Percentiles rank a stretch among this genome's conserved stretches.
phyloP scores from a whole-genome alignment of 2,113 vertebrate genomes.

The Pygoscelis antarcticus region DNA sequence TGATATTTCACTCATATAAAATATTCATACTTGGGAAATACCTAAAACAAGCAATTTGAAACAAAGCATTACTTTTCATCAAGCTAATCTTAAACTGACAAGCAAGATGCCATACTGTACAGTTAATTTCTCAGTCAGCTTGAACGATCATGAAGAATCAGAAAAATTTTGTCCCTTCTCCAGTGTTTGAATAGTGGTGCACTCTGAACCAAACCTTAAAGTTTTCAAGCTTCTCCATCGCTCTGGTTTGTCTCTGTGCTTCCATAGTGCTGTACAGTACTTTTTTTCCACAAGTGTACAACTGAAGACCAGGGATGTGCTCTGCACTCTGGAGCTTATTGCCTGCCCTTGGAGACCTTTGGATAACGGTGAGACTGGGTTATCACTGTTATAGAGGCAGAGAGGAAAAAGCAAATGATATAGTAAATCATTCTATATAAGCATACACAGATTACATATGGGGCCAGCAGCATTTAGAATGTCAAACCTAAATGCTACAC shows the following conservation, averaged over 20 bases:
- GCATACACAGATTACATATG: fast-evolving
- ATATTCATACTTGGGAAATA: background rate
- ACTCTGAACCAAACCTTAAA: background rate
- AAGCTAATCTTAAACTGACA: background rate
- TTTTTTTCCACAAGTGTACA: background rate
- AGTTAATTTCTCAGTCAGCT: background rate
- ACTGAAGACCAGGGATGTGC: background rate
- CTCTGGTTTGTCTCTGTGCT: background rate
- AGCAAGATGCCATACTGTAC: background rate
- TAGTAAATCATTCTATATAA: background rate
- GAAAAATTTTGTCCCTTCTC: background rate
- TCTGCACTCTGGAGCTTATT: background rate
- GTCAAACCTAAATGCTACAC: background rate
- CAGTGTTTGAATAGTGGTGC: background rate
- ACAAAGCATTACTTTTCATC: background rate
- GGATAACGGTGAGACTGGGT: background rate
- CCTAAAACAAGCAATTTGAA: background rate
- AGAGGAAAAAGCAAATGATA: background rate
- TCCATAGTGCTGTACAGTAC: background rate
- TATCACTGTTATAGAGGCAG: background rate
- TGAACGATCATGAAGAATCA: background rate
- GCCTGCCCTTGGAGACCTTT: background rate
- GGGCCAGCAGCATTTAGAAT: background rate
- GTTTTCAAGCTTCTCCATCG: background rate
- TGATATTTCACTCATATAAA: background rate